These are phyloP conservation scores for Stegana nigrithorax DNA, from an alignment of 2,888 invertebrate species.

Conservation along the genomic window DNA sequence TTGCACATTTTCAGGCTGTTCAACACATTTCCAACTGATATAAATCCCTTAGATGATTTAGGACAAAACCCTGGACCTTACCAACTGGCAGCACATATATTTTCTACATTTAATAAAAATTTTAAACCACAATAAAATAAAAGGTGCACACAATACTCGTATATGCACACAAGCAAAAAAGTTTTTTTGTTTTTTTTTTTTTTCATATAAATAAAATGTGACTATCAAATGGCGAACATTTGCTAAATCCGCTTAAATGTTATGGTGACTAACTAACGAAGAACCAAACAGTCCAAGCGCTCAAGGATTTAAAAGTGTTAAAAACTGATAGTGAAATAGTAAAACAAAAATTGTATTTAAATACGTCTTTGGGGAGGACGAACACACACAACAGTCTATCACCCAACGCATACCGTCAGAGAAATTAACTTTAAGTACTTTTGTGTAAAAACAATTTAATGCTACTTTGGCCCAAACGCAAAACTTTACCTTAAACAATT, in stretches of 20 bases:
- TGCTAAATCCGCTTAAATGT: slow-evolving; percentile 63
- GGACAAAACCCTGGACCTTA: slow-evolving; percentile 45
- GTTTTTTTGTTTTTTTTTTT: slow-evolving; percentile 37
- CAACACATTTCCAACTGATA: slow-evolving; percentile 18
- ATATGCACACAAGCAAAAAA: neutral
- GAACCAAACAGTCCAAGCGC: neutral
- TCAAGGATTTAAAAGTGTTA: neutral
- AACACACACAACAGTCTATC: too few species aligned
- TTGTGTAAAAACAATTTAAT: neutral
- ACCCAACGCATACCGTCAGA: too few species aligned
- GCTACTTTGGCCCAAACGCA: neutral
- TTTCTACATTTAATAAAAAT: slow-evolving; percentile 18
- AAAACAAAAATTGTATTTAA: neutral
- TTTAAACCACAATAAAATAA: slow-evolving; percentile 50
- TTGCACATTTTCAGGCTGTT: neutral
- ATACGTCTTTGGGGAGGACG: too few species aligned
- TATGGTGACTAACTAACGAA: slow-evolving; percentile 53
- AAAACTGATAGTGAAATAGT: neutral
- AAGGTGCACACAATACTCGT: slow-evolving; percentile 27
- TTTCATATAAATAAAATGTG: slow-evolving; percentile 32
- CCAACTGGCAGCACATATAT: slow-evolving; percentile 40
- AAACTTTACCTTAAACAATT: neutral
- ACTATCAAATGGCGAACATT: slow-evolving; percentile 52
- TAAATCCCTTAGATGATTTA: slow-evolving; percentile 50
- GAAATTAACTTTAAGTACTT: neutral